Evolutionary conservation across 1,140 invertebrate species (phyloP), one percentile per base, ranked within the genome.

Genomic region (Helicoverpa armigera): DNA sequence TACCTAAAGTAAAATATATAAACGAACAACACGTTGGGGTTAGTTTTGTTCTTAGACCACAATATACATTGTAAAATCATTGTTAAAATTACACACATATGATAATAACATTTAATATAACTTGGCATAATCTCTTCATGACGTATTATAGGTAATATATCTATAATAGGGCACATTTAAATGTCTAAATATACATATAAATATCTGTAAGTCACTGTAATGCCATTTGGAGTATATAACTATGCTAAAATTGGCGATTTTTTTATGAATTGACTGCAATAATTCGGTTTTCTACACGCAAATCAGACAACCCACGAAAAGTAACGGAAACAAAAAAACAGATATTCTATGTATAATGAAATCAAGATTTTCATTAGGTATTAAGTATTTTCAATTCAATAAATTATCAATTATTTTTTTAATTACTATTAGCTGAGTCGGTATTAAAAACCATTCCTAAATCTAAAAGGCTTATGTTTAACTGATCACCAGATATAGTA

Each of bases 181-280:
- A 81, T 84, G 80, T 85, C 90, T 90, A 87, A 89, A 92, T 91
- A 92, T 92, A 91, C 90, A 92, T 89, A 91, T 89, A 91, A 83
- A 82, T 80, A 81, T 83, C 78, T 60, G 86, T 90, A 91, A 92
- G 90, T 92, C 89, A 85, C 91, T 90, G 85, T 86, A 88, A 87
- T 92, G 91, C 91, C 91, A 86, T 88, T 86, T 90, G 89, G 91
- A 91, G 90, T 84, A 81, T 63, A 84, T 65, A 53, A 76, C 31
- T 69, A 72, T 1, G 35, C 56, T 76, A 63, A 72, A 16, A 31
- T 61, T 18, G 18, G 29, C 12, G n/a, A 23, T 29, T 72, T 58
- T 11, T 61, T 48, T 9, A 18, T 50, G 23, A 63, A 51, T 53
- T 23, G 50, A 72, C 50, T 51, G 65, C 65, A 69, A 43, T 50